Percentiles rank a stretch among this genome's conserved stretches.
These are phyloP conservation scores for Suncus etruscus DNA, from an alignment of 2,113 vertebrate genomes.

Conservation along the genomic window DNA sequence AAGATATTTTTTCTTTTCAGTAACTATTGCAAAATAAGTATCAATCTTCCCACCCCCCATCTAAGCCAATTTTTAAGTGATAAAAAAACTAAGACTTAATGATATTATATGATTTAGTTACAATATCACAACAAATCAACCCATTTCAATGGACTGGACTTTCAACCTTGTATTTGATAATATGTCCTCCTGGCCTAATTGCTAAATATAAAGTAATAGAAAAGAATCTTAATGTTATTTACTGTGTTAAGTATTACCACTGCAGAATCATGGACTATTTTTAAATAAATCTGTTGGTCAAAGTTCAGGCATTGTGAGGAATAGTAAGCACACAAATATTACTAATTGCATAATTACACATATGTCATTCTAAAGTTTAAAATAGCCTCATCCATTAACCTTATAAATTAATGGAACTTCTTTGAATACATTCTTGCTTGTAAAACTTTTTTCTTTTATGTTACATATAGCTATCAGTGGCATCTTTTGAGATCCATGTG, in stretches of 20 bases:
- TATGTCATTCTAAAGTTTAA: background rate
- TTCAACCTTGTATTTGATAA: background rate
- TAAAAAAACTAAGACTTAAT: slow-evolving; percentile 18
- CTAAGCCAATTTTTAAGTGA: background rate
- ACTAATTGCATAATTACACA: background rate
- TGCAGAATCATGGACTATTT: background rate
- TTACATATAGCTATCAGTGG: background rate
- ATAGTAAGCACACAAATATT: background rate
- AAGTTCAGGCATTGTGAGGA: slow-evolving; percentile 25
- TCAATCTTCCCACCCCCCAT: background rate
- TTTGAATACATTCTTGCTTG: background rate
- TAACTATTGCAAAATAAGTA: background rate
- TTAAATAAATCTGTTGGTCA: too few species aligned
- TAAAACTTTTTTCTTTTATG: background rate
- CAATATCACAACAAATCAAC: background rate
- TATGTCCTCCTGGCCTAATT: background rate
- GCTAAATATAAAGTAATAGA: background rate
- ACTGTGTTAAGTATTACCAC: background rate
- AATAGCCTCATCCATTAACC: background rate
- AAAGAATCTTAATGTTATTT: background rate
- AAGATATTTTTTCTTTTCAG: slow-evolving; percentile 34
- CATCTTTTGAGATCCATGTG: background rate
- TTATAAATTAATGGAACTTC: background rate
- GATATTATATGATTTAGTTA: background rate
- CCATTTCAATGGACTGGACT: background rate